These are phyloP conservation scores for Geopemphigus sp. DNA, from an alignment of 1,140 invertebrate species.

Conservation along the genomic window DNA sequence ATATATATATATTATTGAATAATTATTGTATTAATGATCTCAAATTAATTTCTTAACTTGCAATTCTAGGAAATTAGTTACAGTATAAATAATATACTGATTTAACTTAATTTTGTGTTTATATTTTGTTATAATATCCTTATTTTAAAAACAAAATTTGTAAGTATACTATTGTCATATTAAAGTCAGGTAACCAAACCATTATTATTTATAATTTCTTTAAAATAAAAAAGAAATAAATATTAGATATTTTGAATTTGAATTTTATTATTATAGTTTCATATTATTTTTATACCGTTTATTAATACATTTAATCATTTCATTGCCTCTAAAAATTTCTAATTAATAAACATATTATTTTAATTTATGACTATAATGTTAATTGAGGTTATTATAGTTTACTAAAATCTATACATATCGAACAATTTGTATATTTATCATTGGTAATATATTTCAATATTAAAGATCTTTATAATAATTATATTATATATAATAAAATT, in stretches of 20 bases:
- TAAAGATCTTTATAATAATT: too few species aligned
- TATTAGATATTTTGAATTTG: not conserved
- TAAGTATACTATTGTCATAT: constrained; percentile 13
- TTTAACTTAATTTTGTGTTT: not conserved
- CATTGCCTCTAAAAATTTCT: not conserved
- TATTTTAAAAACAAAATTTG: not conserved
- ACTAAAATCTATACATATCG: too few species aligned
- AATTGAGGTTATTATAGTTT: too few species aligned
- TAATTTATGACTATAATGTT: too few species aligned
- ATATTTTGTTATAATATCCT: not conserved
- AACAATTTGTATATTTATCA: too few species aligned
- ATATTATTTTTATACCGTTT: not conserved
- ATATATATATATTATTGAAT: not conserved
- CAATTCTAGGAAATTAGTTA: not conserved
- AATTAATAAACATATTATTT: not conserved
- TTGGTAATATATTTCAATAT: too few species aligned
- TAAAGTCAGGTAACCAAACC: constrained; percentile 2
- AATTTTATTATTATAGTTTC: not conserved
- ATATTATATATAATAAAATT: too few species aligned
- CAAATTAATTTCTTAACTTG: not conserved
- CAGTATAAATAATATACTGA: not conserved
- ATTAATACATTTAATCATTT: not conserved
- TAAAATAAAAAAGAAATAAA: not conserved
- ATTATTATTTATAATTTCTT: not conserved
- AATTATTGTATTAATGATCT: constrained; percentile 1